phyloP scores from a whole-genome alignment of 1,140 invertebrate species.

The Bombus superbus region DNA sequence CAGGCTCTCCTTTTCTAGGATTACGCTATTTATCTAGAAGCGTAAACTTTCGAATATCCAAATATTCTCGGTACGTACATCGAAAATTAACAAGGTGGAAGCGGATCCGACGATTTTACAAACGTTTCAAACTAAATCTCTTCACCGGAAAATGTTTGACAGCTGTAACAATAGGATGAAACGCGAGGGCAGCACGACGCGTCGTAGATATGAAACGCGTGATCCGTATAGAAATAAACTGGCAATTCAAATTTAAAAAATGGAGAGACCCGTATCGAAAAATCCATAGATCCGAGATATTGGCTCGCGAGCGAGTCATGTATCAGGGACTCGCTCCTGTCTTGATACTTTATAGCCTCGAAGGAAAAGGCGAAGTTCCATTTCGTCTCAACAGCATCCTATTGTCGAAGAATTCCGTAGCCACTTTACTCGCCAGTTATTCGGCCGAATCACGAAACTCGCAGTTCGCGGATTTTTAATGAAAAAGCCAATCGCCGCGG shows the following conservation, averaged over 20 bases:
- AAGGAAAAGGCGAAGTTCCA: constrained; percentile 5
- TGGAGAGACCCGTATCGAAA: not conserved
- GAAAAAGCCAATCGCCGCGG: not conserved
- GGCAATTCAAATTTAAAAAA: not conserved
- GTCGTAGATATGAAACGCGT: not conserved
- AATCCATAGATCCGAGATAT: constrained; percentile 5
- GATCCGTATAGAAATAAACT: not conserved
- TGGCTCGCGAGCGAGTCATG: not conserved
- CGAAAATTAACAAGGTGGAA: not conserved
- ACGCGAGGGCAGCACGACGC: not conserved
- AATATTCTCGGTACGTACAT: not conserved
- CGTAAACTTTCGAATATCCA: not conserved
- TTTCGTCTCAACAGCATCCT: not conserved
- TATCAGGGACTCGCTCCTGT: not conserved
- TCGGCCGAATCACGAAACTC: not conserved
- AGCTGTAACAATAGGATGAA: not conserved
- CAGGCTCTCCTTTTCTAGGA: not conserved
- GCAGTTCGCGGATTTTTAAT: constrained; percentile 9
- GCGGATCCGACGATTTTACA: not conserved
- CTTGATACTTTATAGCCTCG: constrained; percentile 25
- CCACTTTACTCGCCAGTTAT: not conserved
- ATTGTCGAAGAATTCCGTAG: not conserved
- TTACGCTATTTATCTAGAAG: not conserved
- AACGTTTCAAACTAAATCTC: not conserved
- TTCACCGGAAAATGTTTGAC: not conserved